phyloP scores from a whole-genome alignment of 2,888 invertebrate species.

The Diaphora mendica region DNA sequence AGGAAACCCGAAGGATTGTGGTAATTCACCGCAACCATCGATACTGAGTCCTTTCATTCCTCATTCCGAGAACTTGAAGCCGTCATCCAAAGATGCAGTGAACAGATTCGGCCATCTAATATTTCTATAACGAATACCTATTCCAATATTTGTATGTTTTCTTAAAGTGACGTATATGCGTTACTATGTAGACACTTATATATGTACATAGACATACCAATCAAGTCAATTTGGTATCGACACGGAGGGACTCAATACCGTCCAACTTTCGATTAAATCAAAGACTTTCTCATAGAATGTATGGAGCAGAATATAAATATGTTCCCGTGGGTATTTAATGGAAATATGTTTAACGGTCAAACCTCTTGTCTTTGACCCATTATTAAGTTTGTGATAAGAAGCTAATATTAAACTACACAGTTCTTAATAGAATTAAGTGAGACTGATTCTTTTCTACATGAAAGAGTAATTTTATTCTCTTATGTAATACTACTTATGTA shows the following conservation, averaged over 20 bases:
- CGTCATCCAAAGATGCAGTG: too few relatives aligned
- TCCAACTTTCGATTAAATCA: neutral
- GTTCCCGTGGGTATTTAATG: neutral
- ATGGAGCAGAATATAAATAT: neutral
- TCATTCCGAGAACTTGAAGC: neutral
- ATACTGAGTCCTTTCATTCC: neutral
- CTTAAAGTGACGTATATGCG: neutral
- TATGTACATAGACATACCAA: neutral
- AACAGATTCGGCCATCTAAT: too few relatives aligned
- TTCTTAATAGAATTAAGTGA: neutral
- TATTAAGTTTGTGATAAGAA: neutral
- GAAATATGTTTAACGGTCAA: neutral
- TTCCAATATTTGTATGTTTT: neutral
- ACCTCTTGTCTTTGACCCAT: neutral
- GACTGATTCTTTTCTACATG: neutral
- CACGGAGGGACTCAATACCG: neutral
- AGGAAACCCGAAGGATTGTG: too few relatives aligned
- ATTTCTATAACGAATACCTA: too few relatives aligned
- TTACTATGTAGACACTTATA: neutral
- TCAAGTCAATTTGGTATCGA: neutral
- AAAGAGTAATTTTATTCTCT: neutral
- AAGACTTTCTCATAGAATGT: neutral
- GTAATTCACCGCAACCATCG: neutral
- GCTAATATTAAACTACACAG: neutral
- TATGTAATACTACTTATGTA: too few relatives aligned